Evolutionary conservation across 2,797 vertebrate genomes (phyloP).

Genomic region (Clarias platycephalus): DNA sequence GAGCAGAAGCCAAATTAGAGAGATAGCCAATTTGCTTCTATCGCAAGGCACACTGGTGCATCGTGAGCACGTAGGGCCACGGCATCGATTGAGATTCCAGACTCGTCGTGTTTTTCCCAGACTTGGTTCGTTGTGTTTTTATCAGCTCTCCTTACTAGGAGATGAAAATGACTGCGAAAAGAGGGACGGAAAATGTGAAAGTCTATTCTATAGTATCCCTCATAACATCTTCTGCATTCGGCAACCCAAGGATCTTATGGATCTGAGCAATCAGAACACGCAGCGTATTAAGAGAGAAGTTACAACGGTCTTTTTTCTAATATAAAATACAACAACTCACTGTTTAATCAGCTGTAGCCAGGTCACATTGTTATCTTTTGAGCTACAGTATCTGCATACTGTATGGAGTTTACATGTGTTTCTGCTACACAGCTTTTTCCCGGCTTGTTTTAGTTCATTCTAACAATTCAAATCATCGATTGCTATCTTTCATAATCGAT

Average conservation of each 20-base stretch:
- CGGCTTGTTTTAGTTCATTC: too few relatives aligned
- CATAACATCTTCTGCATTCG: background rate
- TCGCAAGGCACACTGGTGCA: slow-evolving; percentile 43
- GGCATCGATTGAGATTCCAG: slow-evolving; percentile 64
- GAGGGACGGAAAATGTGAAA: slow-evolving; percentile 35
- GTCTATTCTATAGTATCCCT: slow-evolving; percentile 2
- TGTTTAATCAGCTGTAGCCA: background rate
- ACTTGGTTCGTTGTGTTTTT: slow-evolving; percentile 58
- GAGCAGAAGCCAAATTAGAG: slow-evolving; percentile 71
- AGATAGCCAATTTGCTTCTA: slow-evolving; percentile 52
- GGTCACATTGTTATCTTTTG: too few relatives aligned
- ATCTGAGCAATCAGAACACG: background rate
- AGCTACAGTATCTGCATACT: too few relatives aligned
- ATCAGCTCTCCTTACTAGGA: slow-evolving; percentile 64
- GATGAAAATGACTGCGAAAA: slow-evolving; percentile 38
- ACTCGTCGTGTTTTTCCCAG: slow-evolving; percentile 41
- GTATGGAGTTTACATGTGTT: too few relatives aligned
- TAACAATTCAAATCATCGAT: too few relatives aligned
- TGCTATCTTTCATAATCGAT: too few relatives aligned
- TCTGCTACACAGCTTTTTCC: too few relatives aligned
- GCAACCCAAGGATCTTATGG: background rate
- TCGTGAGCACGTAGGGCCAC: slow-evolving; percentile 32
- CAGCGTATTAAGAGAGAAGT: background rate
- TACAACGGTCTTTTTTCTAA: background rate
- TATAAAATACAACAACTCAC: background rate